Evolutionary conservation across 2,888 invertebrate genomes (phyloP).

Genomic region (Eudemis profundana): DNA sequence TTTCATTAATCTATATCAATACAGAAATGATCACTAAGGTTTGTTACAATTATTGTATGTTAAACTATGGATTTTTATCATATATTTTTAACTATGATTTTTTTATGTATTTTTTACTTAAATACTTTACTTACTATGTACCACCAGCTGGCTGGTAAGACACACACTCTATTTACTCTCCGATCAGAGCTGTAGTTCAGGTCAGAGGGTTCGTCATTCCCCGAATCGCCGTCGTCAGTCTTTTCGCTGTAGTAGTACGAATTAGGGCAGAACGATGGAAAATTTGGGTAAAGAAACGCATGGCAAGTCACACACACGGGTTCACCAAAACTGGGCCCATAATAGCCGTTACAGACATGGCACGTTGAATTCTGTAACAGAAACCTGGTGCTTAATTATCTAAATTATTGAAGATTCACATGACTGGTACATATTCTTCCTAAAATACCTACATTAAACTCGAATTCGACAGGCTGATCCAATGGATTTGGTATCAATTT

Average conservation of each 20-base stretch:
- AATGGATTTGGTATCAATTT: conserved; percentile 66
- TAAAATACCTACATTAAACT: conserved; percentile 68
- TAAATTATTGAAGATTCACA: neutral
- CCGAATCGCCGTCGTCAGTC: conserved; percentile 96
- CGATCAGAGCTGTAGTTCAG: conserved; percentile 84
- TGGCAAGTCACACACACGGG: conserved; percentile 97
- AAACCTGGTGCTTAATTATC: neutral
- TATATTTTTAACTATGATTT: neutral
- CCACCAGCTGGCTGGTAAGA: conserved; percentile 70
- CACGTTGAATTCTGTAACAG: conserved; percentile 88
- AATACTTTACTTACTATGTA: conserved; percentile 64
- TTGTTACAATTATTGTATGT: too few relatives aligned
- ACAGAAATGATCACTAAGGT: too few relatives aligned
- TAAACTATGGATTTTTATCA: too few relatives aligned
- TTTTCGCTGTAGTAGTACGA: conserved; percentile 83
- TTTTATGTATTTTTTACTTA: neutral
- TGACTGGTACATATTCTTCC: too few relatives aligned
- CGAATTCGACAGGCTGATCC: conserved; percentile 72
- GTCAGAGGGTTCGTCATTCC: conserved; percentile 96
- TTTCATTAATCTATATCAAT: too few relatives aligned
- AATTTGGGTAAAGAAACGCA: conserved; percentile 95
- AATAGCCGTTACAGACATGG: conserved; percentile 95
- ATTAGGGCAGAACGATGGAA: conserved; percentile 83
- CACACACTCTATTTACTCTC: conserved; percentile 69
- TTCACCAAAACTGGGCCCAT: conserved; percentile 95